Base-by-base conservation (phyloP, 2,888 invertebrate genomes). In the Microchrysa polita region DNA sequence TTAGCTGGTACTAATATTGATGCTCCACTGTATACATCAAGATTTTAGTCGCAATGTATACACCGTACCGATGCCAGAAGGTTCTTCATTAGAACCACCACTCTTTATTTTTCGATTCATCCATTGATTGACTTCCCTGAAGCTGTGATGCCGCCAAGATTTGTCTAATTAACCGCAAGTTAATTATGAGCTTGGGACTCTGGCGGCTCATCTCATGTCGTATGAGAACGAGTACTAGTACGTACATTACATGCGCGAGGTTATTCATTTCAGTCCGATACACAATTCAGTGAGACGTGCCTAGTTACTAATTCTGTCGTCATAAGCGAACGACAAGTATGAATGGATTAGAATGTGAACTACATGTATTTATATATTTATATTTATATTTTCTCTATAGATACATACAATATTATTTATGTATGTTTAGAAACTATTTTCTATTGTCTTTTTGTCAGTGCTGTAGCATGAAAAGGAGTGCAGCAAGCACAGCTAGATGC, bases 51-150 rank as follows among this genome's bases (percentile, higher is more conserved):
- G 27, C 27, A 34, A 34, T 34, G 27, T n/a, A n/a, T n/a, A n/a
- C 27, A 34, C 2, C 27, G 27, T 34, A 7, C 27, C 4, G 27
- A 34, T 48, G 48, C 14, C 10, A 48, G 48, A 65, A 65, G 48
- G 44, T 23, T 44, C 65, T 44, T 20, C 10, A 22, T 48, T 65
- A 1, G 65, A 22, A 12, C 65, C 65, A 48, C 22, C 22, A 48
- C 65, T 34, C 20, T 42, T 65, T 48, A 44, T 12, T 65, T n/a
- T n/a, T 14, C 48, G 7, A 65, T 48, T 48, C 12, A 48, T n/a
- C 42, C 69, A 69, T 69, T 69, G 69, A 69, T 57, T 69, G 57
- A 57, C 69, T 69, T 69, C 55, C 34, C 44, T 57, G 18, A 14
- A 34, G 40, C 16, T 34, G 55, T 16, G 34, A 27, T 18, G 20